A percentile compares a stretch with the other conserved stretches of the same genome.
These are phyloP conservation scores for Stegostoma tigrinum DNA, from an alignment of 2,113 vertebrate genomes.

Conservation along the genomic window DNA sequence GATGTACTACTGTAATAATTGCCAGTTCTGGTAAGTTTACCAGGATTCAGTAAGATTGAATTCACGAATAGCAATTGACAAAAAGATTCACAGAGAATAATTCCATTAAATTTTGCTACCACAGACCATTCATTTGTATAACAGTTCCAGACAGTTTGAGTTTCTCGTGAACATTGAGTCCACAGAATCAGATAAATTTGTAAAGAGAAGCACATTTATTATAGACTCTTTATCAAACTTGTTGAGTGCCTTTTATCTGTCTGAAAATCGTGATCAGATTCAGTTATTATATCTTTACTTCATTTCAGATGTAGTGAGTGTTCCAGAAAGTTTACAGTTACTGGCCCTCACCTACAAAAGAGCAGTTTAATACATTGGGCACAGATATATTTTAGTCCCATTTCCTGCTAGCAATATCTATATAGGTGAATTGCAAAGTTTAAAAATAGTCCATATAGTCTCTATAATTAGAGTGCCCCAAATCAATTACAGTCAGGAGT, in stretches of 20 bases:
- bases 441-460: background rate
- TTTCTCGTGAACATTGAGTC: background rate
- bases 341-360: background rate
- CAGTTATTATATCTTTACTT: background rate
- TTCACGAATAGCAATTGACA: background rate
- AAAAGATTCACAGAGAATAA: background rate
- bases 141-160: slow-evolving; percentile 13
- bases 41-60: slow-evolving; percentile 3
- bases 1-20: background rate
- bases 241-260: background rate
- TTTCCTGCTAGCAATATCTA: background rate
- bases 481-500: background rate
- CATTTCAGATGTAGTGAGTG: background rate
- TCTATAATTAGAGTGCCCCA: background rate
- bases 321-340: background rate
- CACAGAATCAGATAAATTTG: background rate
- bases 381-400: background rate
- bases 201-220: background rate
- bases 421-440: background rate
- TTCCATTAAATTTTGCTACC: background rate
- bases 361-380: background rate
- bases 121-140: slow-evolving; percentile 4
- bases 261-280: background rate
- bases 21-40: slow-evolving; percentile 12
- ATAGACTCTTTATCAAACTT: background rate